phyloP scores from a whole-genome alignment of 64 coral and sea anemone genomes.

The Anthopleura sola region DNA sequence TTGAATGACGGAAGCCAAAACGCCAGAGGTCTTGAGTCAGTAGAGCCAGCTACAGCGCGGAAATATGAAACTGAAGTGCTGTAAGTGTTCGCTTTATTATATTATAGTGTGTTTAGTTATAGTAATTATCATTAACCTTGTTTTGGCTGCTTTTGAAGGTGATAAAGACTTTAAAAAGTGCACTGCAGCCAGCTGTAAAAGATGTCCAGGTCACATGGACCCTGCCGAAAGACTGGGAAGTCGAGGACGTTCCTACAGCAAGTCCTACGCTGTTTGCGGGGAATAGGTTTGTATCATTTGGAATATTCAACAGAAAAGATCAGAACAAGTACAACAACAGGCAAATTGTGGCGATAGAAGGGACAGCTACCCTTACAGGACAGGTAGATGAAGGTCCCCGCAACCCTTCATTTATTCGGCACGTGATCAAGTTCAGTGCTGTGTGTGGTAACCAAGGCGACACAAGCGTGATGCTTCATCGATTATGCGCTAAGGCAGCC shows the following conservation, averaged over 20 bases:
- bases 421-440: slow-evolving; percentile 3
- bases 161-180: slow-evolving; percentile 53
- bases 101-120: no score
- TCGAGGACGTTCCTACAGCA: slow-evolving; percentile 25
- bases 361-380: slow-evolving; percentile 9
- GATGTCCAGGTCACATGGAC: slow-evolving; percentile 51
- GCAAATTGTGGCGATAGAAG: slow-evolving; percentile 9
- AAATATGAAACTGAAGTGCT: no score
- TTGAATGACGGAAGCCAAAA: no score
- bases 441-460: slow-evolving; percentile 10
- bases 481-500: slow-evolving; percentile 50
- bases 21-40: no score
- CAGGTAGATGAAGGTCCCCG: neutral
- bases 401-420: neutral
- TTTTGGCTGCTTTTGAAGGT: slow-evolving; percentile 26
- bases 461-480: slow-evolving; percentile 32
- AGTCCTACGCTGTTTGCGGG: slow-evolving; percentile 40
- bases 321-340: neutral
- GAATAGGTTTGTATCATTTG: slow-evolving; percentile 49
- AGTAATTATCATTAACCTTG: no score
- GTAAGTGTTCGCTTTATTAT: no score
- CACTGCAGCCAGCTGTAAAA: slow-evolving; percentile 47
- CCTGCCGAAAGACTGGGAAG: slow-evolving; percentile 37
- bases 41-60: no score
- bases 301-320: slow-evolving; percentile 19